Percentiles rank a stretch among this genome's conserved stretches.
Conservation (phyloP, 1,140 invertebrate genomes). For the Phocides pigmalion region DNA sequence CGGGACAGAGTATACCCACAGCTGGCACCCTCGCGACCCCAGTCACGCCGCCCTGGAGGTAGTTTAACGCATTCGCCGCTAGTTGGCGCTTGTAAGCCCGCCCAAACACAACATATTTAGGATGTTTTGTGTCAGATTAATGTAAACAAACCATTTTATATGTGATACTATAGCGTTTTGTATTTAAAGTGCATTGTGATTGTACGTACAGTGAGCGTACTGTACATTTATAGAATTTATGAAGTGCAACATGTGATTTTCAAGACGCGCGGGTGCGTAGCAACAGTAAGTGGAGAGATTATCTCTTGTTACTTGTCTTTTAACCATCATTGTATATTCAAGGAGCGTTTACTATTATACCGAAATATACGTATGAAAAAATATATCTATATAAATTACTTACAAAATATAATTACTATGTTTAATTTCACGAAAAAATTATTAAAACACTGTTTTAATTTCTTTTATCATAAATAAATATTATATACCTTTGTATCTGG, state of each 20-base stretch:
- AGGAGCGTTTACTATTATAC: neutral
- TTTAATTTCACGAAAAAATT: no score
- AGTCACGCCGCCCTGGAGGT: constrained; percentile 57
- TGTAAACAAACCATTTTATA: constrained; percentile 75
- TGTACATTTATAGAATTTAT: constrained; percentile 2
- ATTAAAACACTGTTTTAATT: no score
- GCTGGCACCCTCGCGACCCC: constrained; percentile 50
- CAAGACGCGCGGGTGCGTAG: constrained; percentile 7
- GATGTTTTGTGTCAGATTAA: constrained; percentile 60
- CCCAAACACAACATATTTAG: constrained; percentile 71
- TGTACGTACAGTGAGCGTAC: neutral
- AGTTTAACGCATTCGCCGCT: constrained; percentile 61
- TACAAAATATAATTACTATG: no score
- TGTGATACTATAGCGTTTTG: constrained; percentile 43
- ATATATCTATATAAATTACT: no score
- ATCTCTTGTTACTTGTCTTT: neutral
- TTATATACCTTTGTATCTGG: no score
- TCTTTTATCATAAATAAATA: no score
- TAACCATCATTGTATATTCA: neutral
- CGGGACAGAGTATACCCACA: constrained; percentile 47
- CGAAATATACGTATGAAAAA: no score
- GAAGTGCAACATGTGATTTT: constrained; percentile 21
- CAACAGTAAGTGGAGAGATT: constrained; percentile 7
- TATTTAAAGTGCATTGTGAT: constrained; percentile 2
- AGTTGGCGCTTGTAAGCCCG: constrained; percentile 74